phyloP scores from a whole-genome alignment of 2,113 vertebrate genomes.

The Sus scrofa region DNA sequence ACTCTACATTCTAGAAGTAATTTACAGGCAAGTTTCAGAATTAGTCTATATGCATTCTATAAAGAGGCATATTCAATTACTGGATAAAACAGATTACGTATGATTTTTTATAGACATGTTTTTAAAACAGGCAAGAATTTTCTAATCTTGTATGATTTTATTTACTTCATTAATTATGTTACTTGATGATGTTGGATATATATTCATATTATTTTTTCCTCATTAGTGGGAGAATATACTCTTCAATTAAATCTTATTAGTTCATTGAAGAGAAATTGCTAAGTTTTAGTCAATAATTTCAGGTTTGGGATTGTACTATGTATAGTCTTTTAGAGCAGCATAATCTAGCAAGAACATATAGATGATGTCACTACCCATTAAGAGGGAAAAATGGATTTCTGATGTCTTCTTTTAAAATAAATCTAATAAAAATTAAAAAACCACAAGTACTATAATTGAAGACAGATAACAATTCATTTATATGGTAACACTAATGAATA shows the following conservation, averaged over 20 bases:
- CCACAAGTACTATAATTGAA: conserved; percentile 3
- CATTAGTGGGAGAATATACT: background rate
- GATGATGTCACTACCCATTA: background rate
- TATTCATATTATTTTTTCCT: conserved; percentile 36
- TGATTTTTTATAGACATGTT: background rate
- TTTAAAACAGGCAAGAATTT: conserved; percentile 28
- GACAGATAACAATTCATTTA: background rate
- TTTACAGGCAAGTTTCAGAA: conserved; percentile 15
- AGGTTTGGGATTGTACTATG: background rate
- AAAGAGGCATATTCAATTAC: conserved; percentile 31
- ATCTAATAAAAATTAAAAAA: background rate
- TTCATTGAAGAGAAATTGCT: background rate
- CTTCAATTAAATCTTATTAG: conserved; percentile 44
- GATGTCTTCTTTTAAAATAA: conserved; percentile 50
- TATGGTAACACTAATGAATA: conserved; percentile 64
- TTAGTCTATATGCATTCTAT: background rate
- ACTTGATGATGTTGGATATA: background rate
- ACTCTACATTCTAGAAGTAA: conserved; percentile 35
- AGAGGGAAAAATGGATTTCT: background rate
- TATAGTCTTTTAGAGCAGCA: background rate
- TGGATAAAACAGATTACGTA: background rate
- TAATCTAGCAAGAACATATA: conserved; percentile 23
- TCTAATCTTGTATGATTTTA: conserved; percentile 6
- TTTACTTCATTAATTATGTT: conserved; percentile 30
- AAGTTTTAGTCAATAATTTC: conserved; percentile 29